Base-by-base conservation (phyloP, 2,113 vertebrate genomes). In the Phaethon lepturus region DNA sequence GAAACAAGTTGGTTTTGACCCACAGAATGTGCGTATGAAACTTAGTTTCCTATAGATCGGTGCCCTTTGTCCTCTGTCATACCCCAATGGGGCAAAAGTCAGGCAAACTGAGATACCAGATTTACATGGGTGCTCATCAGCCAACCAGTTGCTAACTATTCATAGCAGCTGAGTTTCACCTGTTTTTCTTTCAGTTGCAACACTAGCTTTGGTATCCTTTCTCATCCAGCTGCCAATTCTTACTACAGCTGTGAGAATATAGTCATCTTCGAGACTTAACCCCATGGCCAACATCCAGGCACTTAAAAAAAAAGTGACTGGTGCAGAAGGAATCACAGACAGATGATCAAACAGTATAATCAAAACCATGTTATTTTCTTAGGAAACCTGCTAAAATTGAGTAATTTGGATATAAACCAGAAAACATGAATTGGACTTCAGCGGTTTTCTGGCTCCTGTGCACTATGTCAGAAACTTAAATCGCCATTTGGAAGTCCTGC, bases 381-480 rank as follows among this genome's bases (percentile, higher is more conserved):
- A 74, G n/a, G 83, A 78, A 95, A 94, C 68, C 72, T 94, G 72
- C 42, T 95, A 81, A 67, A 91, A 91, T 13, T 16, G 45, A 84
- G 42, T 88, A 31, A 88, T 94, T 90, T 88, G 72, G 68, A 42
- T 80, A 63, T 44, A 80, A 96, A 74, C 29, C 59, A 88, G 63
- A 92, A 88, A 90, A 75, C 52, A 29, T 63, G 10, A 86, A 75
- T 44, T 83, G 23, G 63, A 62, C 47, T 55, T 83, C 38, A 67
- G 67, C 50, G 66, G 11, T 73, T 93, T 90, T 50, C 35, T 93
- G 63, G 64, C 55, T 92, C 63, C 64, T 62, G 28, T 18, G 22
- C 33, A 8, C 17, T 72, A 2, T 33, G n/a, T 47, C 60, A 94
- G 79, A 80, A 58, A 77, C 28, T 74, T 58, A 22, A 73, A 58